Base-by-base conservation (phyloP, 1,140 invertebrate genomes). In the Cylas formicarius region DNA sequence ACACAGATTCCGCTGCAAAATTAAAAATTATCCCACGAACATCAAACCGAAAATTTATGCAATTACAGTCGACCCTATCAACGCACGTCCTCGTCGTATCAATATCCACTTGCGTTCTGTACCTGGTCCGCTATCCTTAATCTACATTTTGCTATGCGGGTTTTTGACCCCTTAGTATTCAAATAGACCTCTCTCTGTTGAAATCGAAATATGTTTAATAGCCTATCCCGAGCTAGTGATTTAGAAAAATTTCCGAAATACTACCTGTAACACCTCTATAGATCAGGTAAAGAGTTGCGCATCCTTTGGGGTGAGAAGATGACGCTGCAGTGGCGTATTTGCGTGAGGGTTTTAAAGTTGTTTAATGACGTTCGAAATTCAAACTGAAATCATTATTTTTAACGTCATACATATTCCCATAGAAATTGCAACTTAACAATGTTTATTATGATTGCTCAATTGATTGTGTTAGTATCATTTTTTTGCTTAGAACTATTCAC, bases 131-230 rank as follows among this genome's bases (percentile, higher is more conserved):
- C 45, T 48, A 24, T 38, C 50, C 9, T 55, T 62, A 52, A 62
- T 62, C 57, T 62, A 61, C 60, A 62, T 62, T 59, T 59, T 58
- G 56, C 41, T 48, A 45, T 58, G 57, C 41, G 51, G 46, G 57
- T 51, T 40, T 55, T 55, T 53, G 52, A 58, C 58, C 58, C 58
- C 56, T 59, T 48, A 43, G 54, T 61, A 61, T 61, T 62, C 58
- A 61, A 62, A 62, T 60, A 53, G 37, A 11, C 14, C n/a, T n/a
- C n/a, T 32, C 43, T 36, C 41, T 36, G 44, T 60, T 60, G 58
- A 50, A 59, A 63, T 63, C 61, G n/a, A 57, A 62, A 64, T 60
- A 57, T 58, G 53, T 49, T 61, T 62, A 64, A 64, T 64, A 60
- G 60, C 50, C 56, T 56, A 62, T 63, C 60, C 53, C 40, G 23